Evolutionary conservation across 2,797 vertebrate species (phyloP), one percentile per base, ranked within the genome.

Genomic region (Diceros bicornis): DNA sequence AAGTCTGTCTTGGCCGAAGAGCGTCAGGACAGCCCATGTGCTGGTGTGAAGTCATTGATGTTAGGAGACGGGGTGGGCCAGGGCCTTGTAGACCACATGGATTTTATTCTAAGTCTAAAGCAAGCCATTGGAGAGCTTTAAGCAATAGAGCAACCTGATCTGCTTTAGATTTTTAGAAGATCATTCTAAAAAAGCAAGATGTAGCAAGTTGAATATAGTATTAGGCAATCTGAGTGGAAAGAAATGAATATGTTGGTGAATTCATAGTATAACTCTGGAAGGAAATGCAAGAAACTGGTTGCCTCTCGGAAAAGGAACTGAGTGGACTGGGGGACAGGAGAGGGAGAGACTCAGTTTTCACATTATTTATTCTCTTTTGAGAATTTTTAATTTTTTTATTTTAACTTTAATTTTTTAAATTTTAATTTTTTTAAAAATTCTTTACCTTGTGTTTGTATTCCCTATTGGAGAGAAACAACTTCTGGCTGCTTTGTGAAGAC

Each of bases 21-120:
- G 21, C 25, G 18, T 0, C 2, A 66, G 25, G 29, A 71, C 7
- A 17, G 10, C 9, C 44, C 34, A 17, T 7, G 52, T 14, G 32
- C 37, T 27, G 11, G 21, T 41, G 3, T 23, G 32, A 41, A 32
- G 29, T 16, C 3, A 0, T 11, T 4, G n/a, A 61, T 41, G 57
- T 21, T 8, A n/a, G 29, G 29, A 68, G n/a, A 41, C 2, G 29
- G 6, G 9, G 6, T n/a, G 4, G 21, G 1, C 17, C 16, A 11
- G 41, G 37, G 21, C 23, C n/a, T 86, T 64, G 16, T 0, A 17
- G 4, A 25, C 10, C 21, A 18, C 0, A 8, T 18, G 23, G 34
- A 34, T 64, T 71, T 69, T 59, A 50, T 78, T 68, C 71, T 34
- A 4, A 37, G 25, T 41, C 32, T 23, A 62, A 55, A 32, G 25